Evolutionary conservation across 2,797 vertebrate genomes (phyloP).

Genomic region (Danio albolineatus): DNA sequence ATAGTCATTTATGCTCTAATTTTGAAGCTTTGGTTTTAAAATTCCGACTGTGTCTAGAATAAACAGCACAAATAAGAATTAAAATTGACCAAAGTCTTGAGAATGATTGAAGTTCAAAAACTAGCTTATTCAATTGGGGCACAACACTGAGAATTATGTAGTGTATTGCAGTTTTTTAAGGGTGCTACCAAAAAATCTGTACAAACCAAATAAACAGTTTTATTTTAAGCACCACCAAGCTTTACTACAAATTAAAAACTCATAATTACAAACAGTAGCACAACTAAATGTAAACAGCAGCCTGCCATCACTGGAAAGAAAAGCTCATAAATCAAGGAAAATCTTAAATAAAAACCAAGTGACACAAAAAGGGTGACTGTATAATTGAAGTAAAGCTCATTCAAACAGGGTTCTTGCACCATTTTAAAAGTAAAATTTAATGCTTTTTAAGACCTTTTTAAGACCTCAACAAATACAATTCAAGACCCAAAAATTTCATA

Average conservation of each 20-base stretch:
- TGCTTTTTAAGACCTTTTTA: too few relatives aligned
- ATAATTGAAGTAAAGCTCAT: neutral
- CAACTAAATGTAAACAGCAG: neutral
- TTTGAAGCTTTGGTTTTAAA: too few relatives aligned
- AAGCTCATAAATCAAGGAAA: neutral
- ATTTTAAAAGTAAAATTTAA: too few relatives aligned
- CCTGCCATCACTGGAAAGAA: neutral
- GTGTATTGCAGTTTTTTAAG: neutral
- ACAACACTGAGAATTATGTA: neutral
- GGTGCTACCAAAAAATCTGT: neutral
- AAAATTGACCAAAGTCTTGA: too few relatives aligned
- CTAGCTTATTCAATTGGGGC: too few relatives aligned
- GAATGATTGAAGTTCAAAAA: too few relatives aligned
- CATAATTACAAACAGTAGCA: neutral
- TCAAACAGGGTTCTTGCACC: too few relatives aligned
- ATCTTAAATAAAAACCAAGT: neutral
- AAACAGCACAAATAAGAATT: too few relatives aligned
- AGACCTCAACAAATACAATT: too few relatives aligned
- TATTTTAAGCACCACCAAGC: neutral
- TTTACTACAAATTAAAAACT: neutral
- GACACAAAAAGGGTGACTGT: neutral
- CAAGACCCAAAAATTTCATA: too few relatives aligned
- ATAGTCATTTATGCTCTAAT: too few relatives aligned
- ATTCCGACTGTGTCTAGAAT: too few relatives aligned
- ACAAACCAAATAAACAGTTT: neutral